Conservation (phyloP, 2,797 vertebrate species). For the Pseudopleuronectes americanus region DNA sequence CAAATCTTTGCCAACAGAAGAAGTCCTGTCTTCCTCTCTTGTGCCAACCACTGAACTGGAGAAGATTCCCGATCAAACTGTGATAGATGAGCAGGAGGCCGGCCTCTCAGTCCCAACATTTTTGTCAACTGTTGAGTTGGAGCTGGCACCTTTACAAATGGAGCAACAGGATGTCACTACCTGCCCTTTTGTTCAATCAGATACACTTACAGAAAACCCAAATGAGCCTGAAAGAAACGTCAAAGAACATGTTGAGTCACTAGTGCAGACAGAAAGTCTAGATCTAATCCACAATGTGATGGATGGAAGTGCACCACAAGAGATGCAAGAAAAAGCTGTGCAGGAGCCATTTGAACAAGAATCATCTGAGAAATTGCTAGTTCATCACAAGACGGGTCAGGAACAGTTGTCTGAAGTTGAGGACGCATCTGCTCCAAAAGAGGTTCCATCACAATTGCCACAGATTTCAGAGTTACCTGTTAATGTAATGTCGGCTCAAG, state of each 20-base stretch:
- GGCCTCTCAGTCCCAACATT: slow-evolving; percentile 33
- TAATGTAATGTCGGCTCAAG: slow-evolving; percentile 78
- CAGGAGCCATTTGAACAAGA: slow-evolving; percentile 24
- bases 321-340: slow-evolving; percentile 23
- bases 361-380: slow-evolving; percentile 25
- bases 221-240: slow-evolving; percentile 35
- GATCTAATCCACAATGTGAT: slow-evolving; percentile 28
- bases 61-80: slow-evolving; percentile 33
- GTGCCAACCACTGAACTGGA: slow-evolving; percentile 54
- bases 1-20: slow-evolving; percentile 51
- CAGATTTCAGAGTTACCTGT: slow-evolving; percentile 55
- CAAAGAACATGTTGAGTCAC: slow-evolving; percentile 32
- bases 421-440: slow-evolving; percentile 33
- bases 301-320: slow-evolving; percentile 21
- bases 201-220: slow-evolving; percentile 44
- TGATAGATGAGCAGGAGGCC: slow-evolving; percentile 39
- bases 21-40: slow-evolving; percentile 49
- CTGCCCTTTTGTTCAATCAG: slow-evolving; percentile 39
- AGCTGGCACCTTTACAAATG: slow-evolving; percentile 57
- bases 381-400: slow-evolving; percentile 13
- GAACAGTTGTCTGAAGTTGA: slow-evolving; percentile 17
- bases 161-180: slow-evolving; percentile 52
- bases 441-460: slow-evolving; percentile 22
- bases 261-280: slow-evolving; percentile 31
- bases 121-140: slow-evolving; percentile 60